phyloP scores from a whole-genome alignment of 2,113 vertebrate species.

The Gasterosteus aculeatus region DNA sequence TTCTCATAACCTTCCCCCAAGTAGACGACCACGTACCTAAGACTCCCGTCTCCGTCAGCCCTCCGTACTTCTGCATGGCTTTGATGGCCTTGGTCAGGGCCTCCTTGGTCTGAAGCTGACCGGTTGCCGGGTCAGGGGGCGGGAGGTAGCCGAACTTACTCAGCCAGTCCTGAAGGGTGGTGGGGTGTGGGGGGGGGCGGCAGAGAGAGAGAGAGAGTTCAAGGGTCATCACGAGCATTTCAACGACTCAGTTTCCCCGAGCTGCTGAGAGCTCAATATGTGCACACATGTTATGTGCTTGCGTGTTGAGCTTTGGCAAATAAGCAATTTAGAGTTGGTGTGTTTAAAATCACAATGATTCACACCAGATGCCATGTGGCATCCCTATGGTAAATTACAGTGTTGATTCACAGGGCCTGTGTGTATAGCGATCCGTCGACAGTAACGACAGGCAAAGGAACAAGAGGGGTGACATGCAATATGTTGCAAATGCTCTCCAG shows the following conservation, averaged over 20 bases:
- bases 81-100: constrained; percentile 90
- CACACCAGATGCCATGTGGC: not conserved
- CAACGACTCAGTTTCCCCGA: constrained; percentile 36
- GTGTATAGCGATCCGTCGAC: not conserved
- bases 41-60: constrained; percentile 89
- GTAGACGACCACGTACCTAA: constrained; percentile 82
- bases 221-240: constrained; percentile 39
- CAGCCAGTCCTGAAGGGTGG: constrained; percentile 90
- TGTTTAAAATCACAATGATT: not conserved
- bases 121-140: constrained; percentile 85
- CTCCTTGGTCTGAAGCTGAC: constrained; percentile 91
- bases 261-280: constrained; percentile 10
- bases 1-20: not conserved
- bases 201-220: constrained; percentile 40
- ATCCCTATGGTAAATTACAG: not conserved
- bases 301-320: not conserved
- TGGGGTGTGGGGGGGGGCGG: constrained; percentile 58
- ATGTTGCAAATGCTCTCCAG: not conserved
- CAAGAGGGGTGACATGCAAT: not conserved
- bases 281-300: not conserved
- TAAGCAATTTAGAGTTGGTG: not conserved
- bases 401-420: not conserved
- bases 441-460: not conserved
- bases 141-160: constrained; percentile 95
- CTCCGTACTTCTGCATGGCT: constrained; percentile 95